phyloP scores from a whole-genome alignment of 2,113 vertebrate genomes.

The Hipposideros armiger region DNA sequence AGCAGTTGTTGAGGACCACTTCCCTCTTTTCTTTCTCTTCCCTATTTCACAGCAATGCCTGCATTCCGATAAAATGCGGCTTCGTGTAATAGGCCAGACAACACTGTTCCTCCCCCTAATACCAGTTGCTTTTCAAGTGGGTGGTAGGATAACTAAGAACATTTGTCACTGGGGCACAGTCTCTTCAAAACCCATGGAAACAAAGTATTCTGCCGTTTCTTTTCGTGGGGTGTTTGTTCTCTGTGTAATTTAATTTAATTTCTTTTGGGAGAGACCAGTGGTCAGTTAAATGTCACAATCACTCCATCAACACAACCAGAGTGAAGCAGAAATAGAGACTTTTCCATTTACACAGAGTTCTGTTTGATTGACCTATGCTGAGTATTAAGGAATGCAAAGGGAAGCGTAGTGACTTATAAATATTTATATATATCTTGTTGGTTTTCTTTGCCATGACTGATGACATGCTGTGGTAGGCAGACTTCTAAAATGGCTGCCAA shows the following conservation, averaged over 20 bases:
- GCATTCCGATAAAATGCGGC: slow-evolving; percentile 83
- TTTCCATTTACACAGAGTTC: background rate
- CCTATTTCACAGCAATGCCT: slow-evolving; percentile 83
- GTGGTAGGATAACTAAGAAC: slow-evolving; percentile 74
- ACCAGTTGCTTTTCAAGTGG: slow-evolving; percentile 80
- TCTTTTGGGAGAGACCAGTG: slow-evolving; percentile 70
- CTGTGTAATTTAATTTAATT: slow-evolving; percentile 79
- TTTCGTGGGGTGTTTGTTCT: slow-evolving; percentile 69
- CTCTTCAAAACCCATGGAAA: slow-evolving; percentile 84
- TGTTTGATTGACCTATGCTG: background rate
- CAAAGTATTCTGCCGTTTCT: slow-evolving; percentile 78
- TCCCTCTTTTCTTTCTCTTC: slow-evolving; percentile 74
- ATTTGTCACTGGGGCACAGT: slow-evolving; percentile 67
- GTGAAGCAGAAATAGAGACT: slow-evolving; percentile 8
- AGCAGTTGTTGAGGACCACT: slow-evolving; percentile 83
- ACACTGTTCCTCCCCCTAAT: slow-evolving; percentile 69
- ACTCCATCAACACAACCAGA: background rate
- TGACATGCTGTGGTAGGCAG: background rate
- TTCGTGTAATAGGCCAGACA: slow-evolving; percentile 74
- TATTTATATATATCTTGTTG: background rate
- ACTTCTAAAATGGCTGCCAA: background rate
- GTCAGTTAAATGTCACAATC: slow-evolving; percentile 72
- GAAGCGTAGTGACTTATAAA: background rate
- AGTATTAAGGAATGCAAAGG: background rate
- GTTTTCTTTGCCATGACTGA: background rate